Evolutionary conservation across 2,113 vertebrate genomes (phyloP), one percentile per base, ranked within the genome.

Genomic region (Solea senegalensis): DNA sequence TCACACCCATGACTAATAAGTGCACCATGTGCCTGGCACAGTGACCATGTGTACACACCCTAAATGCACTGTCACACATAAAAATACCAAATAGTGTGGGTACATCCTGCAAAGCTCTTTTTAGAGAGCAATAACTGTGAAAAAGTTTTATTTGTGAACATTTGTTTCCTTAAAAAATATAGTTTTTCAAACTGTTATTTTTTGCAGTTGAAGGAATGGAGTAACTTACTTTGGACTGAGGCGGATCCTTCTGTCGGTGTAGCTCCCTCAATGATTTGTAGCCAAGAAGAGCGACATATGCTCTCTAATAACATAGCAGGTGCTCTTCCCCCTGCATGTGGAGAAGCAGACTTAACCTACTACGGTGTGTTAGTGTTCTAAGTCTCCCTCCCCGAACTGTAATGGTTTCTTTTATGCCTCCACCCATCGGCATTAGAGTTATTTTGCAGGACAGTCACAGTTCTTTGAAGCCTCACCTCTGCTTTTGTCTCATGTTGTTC

Each of bases 201-300:
- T 16, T 16, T 43, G 9, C 10, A 13, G 16, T 7, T 28, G 34
- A 55, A 4, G 21, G 34, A 34, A 34, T 34, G 34, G 1, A 53
- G 53, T 58, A 26, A 10, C 51, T 71, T n/a, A 7, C 28, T 64
- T 48, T 40, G 39, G 66, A 72, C 26, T 55, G 55, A 54, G 60
- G 56, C 58, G 56, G 7, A 3, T 72, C 27, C 28, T 80, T 70
- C 53, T 64, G 56, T 14, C 11, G 34, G 72, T 1, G 72, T 60
- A n/a, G 44, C 71, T 61, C 65, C 59, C 61, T 73, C 39, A 26
- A 15, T 54, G 74, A 75, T 77, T 73, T 77, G 81, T 76, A 81
- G 78, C 72, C 49, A 66, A 72, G 56, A 58, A 56, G 13, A 72
- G 69, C 56, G 78, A 72, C 87, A 86, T 84, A 90, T 89, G 85